Percentiles rank a stretch among this genome's conserved stretches.
Conservation (phyloP, 2,113 vertebrate genomes). For the Oophaga pumilio region DNA sequence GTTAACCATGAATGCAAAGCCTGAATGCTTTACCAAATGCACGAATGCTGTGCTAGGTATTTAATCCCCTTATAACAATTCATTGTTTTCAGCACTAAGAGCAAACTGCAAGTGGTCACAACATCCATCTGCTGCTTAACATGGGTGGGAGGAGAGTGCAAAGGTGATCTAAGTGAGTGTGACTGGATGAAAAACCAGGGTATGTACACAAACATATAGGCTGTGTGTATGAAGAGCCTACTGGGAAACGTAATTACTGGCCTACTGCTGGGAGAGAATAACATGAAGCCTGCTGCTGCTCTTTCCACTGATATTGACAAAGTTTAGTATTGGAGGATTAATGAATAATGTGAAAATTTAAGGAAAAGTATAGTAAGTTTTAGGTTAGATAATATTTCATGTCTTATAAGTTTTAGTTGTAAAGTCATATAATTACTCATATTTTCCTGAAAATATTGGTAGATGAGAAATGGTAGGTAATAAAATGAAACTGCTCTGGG, state of each 20-base stretch:
- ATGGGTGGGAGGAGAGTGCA: slow-evolving; percentile 35
- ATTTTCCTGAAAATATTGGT: background rate
- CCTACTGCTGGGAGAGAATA: slow-evolving; percentile 7
- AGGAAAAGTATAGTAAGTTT: background rate
- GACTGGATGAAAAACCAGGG: background rate
- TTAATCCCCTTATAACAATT: slow-evolving; percentile 34
- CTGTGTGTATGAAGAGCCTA: background rate
- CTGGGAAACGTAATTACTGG: slow-evolving; percentile 29
- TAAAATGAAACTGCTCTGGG: background rate
- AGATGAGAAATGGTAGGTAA: background rate
- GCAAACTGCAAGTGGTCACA: slow-evolving; percentile 26
- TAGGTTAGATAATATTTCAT: background rate
- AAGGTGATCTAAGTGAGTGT: background rate
- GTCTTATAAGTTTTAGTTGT: background rate
- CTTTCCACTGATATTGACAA: slow-evolving; percentile 1
- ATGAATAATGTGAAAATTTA: background rate
- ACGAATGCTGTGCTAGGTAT: slow-evolving; percentile 34
- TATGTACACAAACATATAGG: slow-evolving; percentile 19
- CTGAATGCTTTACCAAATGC: slow-evolving; percentile 45
- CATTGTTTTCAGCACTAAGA: slow-evolving; percentile 33
- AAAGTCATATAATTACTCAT: background rate
- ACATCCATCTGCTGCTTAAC: slow-evolving; percentile 16
- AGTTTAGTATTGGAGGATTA: background rate
- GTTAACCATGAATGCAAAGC: slow-evolving; percentile 53
- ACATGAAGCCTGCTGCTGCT: slow-evolving; percentile 5